phyloP scores from a whole-genome alignment of 2,888 invertebrate species.

The Epistrophe eligans region DNA sequence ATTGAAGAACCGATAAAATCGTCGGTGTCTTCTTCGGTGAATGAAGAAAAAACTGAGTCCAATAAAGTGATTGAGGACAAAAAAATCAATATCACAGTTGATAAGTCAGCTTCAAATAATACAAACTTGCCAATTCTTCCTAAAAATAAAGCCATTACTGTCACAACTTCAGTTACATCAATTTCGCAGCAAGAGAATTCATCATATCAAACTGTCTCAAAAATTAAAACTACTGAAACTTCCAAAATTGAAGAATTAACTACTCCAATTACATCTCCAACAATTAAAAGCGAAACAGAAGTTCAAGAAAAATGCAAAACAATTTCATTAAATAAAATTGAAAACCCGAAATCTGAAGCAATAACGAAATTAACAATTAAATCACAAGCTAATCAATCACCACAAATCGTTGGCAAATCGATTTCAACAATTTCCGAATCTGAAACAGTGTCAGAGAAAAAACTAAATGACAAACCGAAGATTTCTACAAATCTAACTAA shows the following conservation, averaged over 20 bases:
- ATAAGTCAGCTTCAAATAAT: background rate
- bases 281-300: background rate
- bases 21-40: background rate
- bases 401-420: slow-evolving; percentile 11
- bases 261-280: background rate
- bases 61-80: slow-evolving; percentile 10
- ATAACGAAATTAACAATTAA: slow-evolving; percentile 10
- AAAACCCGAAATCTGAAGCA: background rate
- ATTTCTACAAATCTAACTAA: background rate
- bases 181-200: background rate
- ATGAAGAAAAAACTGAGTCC: background rate
- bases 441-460: slow-evolving; percentile 17
- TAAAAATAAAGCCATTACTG: background rate
- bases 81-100: slow-evolving; percentile 75
- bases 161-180: background rate
- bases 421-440: background rate
- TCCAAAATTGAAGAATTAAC: background rate
- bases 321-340: background rate
- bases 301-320: background rate
- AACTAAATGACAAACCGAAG: background rate
- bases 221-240: background rate
- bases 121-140: background rate
- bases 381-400: slow-evolving; percentile 13
- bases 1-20: background rate
- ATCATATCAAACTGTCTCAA: background rate